Conservation (phyloP, 2,888 invertebrate species). For the Dryobota labecula region DNA sequence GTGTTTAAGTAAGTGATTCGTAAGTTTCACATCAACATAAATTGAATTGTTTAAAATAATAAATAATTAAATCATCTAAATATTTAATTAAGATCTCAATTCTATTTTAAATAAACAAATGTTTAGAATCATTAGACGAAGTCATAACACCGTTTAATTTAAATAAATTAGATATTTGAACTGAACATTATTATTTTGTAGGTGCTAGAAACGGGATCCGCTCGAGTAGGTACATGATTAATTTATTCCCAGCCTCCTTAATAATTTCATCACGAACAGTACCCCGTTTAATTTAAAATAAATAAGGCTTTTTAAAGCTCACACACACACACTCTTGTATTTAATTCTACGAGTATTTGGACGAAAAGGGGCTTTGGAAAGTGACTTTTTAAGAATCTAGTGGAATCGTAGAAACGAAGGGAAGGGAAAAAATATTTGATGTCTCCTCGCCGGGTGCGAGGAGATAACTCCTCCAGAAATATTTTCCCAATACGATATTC, state of each 20-base stretch:
- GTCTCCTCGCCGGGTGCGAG: no score
- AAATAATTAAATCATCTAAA: constrained; percentile 11
- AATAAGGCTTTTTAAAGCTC: constrained; percentile 56
- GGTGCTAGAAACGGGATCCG: constrained; percentile 45
- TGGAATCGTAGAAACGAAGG: constrained; percentile 34
- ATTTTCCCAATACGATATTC: no score
- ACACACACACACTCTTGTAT: constrained; percentile 60
- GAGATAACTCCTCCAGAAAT: no score
- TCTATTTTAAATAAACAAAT: constrained; percentile 16
- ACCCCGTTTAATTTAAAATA: constrained; percentile 67
- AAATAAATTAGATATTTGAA: constrained; percentile 50
- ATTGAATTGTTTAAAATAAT: background rate
- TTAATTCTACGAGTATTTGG: constrained; percentile 59
- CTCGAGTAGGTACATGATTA: constrained; percentile 58
- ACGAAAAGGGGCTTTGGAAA: constrained; percentile 24
- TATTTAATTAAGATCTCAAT: constrained; percentile 21
- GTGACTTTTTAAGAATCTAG: constrained; percentile 40
- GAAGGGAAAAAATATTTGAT: no score
- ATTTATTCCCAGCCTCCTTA: constrained; percentile 60
- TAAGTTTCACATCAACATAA: constrained; percentile 2
- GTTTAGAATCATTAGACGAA: background rate
- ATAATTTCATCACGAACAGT: constrained; percentile 63
- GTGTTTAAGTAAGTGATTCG: background rate
- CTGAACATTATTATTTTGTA: constrained; percentile 58
- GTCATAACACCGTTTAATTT: constrained; percentile 30